phyloP scores from a whole-genome alignment of 2,797 vertebrate genomes.

The Platyrinchus mystaceus region DNA sequence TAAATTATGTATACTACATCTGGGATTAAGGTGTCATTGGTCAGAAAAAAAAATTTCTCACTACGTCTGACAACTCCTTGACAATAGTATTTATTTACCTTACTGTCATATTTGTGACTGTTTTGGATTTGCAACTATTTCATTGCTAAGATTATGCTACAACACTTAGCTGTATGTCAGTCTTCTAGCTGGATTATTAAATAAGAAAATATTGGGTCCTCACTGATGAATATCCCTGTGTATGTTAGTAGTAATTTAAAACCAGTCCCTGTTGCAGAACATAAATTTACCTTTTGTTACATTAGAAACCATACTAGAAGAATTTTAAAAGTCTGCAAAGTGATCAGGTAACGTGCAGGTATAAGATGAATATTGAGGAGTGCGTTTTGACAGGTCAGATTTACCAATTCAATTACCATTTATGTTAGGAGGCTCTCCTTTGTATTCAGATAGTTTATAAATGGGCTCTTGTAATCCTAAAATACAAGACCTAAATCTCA shows the following conservation, averaged over 20 bases:
- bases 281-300: background rate
- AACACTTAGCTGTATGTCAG: background rate
- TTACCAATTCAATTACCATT: background rate
- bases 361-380: background rate
- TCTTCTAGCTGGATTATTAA: background rate
- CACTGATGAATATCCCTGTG: background rate
- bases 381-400: background rate
- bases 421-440: background rate
- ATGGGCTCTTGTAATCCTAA: background rate
- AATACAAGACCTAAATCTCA: background rate
- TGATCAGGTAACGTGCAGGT: background rate
- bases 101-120: background rate
- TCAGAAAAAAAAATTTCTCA: background rate
- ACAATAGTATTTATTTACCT: background rate
- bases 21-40: background rate
- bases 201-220: background rate
- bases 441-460: background rate
- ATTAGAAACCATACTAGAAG: background rate
- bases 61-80: background rate
- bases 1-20: background rate
- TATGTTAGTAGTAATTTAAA: background rate
- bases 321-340: background rate
- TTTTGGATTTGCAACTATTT: background rate
- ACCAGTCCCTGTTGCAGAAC: background rate
- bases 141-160: background rate